Conservation (phyloP, 1,140 invertebrate genomes). For the Glossosoma conforme region DNA sequence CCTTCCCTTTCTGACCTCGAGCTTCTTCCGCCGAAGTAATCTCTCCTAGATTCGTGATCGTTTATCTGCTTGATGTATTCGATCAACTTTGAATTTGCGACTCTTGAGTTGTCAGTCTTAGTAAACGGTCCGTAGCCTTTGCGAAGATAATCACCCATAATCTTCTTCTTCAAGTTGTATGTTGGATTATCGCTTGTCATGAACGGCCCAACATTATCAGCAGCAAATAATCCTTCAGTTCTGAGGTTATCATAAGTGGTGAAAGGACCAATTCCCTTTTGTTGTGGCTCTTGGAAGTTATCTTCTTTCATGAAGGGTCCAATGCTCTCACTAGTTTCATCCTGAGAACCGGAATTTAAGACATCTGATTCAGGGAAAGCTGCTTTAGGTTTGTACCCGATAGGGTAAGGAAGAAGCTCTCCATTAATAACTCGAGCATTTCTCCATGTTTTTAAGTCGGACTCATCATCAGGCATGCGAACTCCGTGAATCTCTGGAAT, state of each 20-base stretch:
- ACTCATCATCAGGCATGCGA: conserved; percentile 75
- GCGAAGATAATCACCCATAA: conserved; percentile 42
- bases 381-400: conserved; percentile 59
- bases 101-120: conserved; percentile 53
- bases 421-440: conserved; percentile 83
- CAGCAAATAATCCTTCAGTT: conserved; percentile 36
- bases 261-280: conserved; percentile 44
- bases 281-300: conserved; percentile 40
- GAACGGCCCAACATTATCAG: conserved; percentile 37
- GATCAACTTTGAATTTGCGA: conserved; percentile 52
- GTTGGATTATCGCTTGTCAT: conserved; percentile 39
- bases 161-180: conserved; percentile 42
- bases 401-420: conserved; percentile 63
- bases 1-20: conserved; percentile 43
- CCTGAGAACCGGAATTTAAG: conserved; percentile 26
- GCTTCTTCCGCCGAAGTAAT: conserved; percentile 51
- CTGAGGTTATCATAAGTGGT: conserved; percentile 48
- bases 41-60: conserved; percentile 53
- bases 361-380: conserved; percentile 52
- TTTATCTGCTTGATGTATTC: conserved; percentile 63
- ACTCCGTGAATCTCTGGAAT: conserved; percentile 75
- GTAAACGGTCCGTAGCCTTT: conserved; percentile 53
- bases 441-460: conserved; percentile 76
- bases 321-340: conserved; percentile 38
- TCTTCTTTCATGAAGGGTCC: conserved; percentile 49